Evolutionary conservation across 2,888 invertebrate genomes (phyloP).

Genomic region (Apamea epomidion): DNA sequence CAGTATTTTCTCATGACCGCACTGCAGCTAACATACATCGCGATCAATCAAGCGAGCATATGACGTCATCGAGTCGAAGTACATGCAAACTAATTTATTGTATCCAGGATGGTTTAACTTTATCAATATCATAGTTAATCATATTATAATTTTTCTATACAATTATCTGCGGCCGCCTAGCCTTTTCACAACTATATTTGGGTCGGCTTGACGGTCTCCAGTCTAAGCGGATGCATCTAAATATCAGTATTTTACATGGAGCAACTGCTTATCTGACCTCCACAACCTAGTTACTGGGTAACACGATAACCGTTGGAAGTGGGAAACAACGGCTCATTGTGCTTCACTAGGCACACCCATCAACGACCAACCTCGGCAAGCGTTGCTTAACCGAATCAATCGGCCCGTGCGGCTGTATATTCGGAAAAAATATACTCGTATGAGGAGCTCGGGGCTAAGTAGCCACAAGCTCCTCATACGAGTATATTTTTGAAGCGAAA

Average conservation of each 20-base stretch:
- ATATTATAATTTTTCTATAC: neutral
- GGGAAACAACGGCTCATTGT: neutral
- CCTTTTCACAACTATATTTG: neutral
- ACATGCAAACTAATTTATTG: neutral
- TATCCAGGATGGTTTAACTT: neutral
- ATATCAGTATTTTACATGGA: too few species aligned
- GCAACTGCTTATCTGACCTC: too few species aligned
- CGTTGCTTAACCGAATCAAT: neutral
- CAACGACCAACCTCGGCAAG: neutral
- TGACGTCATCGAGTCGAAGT: neutral
- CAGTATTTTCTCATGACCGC: conserved; percentile 3
- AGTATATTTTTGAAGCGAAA: too few species aligned
- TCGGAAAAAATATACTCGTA: too few species aligned
- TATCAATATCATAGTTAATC: too few species aligned
- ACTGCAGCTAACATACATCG: neutral
- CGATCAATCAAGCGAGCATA: neutral
- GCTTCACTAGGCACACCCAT: neutral
- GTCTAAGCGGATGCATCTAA: neutral
- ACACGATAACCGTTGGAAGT: neutral
- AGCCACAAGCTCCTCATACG: too few species aligned
- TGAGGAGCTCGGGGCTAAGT: too few species aligned
- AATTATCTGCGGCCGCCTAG: neutral
- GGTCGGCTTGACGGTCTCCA: neutral
- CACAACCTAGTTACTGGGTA: too few species aligned
- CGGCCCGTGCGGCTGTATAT: neutral